Evolutionary conservation across 2,888 invertebrate genomes (phyloP).

Genomic region (Temnothorax unifasciatus): DNA sequence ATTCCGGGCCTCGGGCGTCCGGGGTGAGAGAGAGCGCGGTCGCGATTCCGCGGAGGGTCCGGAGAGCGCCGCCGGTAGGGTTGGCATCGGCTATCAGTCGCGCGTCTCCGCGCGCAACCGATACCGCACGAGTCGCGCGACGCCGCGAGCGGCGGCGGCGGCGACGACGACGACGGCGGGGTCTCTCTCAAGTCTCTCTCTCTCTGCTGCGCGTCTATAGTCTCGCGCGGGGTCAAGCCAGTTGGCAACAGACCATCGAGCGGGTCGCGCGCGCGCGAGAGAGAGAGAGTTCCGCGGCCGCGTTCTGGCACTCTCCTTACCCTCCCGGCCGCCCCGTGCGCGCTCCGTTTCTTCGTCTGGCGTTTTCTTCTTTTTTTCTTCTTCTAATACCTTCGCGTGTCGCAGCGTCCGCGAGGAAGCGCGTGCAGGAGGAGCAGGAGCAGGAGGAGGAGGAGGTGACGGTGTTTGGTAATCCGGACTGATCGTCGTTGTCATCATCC

Average conservation of each 20-base stretch:
- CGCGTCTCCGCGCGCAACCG: background rate
- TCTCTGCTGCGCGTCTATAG: slow-evolving; percentile 35
- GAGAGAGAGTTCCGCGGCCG: background rate
- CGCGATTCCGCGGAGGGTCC: too few species aligned
- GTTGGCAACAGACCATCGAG: slow-evolving; percentile 85
- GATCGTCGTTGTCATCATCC: slow-evolving; percentile 53
- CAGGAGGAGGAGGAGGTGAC: background rate
- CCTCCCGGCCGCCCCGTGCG: background rate
- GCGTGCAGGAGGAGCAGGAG: background rate
- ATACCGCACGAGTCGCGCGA: background rate
- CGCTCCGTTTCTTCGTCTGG: slow-evolving; percentile 22
- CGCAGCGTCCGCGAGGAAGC: slow-evolving; percentile 7
- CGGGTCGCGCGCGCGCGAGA: slow-evolving; percentile 66
- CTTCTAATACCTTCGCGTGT: background rate
- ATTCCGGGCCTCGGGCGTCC: background rate
- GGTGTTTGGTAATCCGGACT: background rate
- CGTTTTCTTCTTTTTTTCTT: background rate
- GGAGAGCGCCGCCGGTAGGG: slow-evolving; percentile 6
- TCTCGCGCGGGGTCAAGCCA: slow-evolving; percentile 75
- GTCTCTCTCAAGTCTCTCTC: background rate
- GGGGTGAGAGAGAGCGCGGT: background rate
- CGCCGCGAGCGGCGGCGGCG: slow-evolving; percentile 7
- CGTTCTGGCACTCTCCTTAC: background rate
- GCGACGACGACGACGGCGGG: background rate
- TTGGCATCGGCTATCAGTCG: slow-evolving; percentile 4